phyloP scores from a whole-genome alignment of 2,113 vertebrate species.

The Oenanthe melanoleuca region DNA sequence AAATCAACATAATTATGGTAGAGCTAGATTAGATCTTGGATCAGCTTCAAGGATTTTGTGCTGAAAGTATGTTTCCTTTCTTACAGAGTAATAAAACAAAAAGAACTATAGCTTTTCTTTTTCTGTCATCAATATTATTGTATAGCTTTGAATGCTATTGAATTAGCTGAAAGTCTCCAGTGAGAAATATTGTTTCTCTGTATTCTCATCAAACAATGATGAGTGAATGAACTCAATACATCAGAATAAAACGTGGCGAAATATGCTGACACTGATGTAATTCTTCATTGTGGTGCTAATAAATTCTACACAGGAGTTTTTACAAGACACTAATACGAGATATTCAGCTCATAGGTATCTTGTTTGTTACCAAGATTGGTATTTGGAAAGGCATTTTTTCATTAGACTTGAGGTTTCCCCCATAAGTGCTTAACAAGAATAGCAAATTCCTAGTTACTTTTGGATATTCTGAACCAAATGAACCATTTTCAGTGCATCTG shows the following conservation, averaged over 20 bases:
- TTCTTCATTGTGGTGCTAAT: background rate
- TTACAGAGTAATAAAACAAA: background rate
- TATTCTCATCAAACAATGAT: background rate
- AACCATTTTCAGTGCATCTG: background rate
- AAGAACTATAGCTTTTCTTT: background rate
- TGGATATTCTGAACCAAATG: background rate
- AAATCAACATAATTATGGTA: background rate
- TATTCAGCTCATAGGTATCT: background rate
- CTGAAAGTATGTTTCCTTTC: background rate
- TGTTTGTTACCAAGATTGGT: background rate
- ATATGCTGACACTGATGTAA: background rate
- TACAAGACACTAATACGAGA: background rate
- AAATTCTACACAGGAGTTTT: background rate
- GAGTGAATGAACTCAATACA: background rate
- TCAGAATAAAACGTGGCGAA: background rate
- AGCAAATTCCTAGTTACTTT: background rate
- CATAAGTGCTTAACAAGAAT: background rate
- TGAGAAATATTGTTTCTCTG: background rate
- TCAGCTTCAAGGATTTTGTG: conserved; percentile 20
- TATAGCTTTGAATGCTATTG: background rate
- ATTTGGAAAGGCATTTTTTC: background rate
- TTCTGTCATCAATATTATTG: background rate
- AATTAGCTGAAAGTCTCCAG: background rate
- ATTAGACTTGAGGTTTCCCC: background rate
- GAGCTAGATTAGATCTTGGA: conserved; percentile 12